Evolutionary conservation across 2,888 invertebrate genomes (phyloP).

Genomic region (Dicranocentrus wangi): DNA sequence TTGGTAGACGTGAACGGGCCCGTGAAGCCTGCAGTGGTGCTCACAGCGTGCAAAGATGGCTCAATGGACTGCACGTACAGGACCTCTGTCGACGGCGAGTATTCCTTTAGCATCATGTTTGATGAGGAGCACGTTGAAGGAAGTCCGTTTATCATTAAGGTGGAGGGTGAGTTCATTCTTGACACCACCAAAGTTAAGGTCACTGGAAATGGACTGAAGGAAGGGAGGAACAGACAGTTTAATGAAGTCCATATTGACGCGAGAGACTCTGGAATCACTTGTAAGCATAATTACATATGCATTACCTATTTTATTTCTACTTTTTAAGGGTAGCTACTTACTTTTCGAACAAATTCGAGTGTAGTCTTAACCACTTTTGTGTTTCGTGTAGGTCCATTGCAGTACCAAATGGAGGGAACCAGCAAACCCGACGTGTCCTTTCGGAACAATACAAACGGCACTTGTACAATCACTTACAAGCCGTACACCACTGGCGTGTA

Average conservation of each 20-base stretch:
- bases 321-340: too few species aligned
- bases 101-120: constrained; percentile 70
- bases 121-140: constrained; percentile 72
- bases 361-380: too few species aligned
- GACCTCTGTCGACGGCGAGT: constrained; percentile 69
- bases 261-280: constrained; percentile 71
- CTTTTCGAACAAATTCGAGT: too few species aligned
- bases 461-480: constrained; percentile 71
- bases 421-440: constrained; percentile 72
- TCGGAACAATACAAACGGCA: constrained; percentile 71
- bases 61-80: constrained; percentile 69
- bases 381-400: constrained; percentile 67
- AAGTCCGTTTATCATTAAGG: constrained; percentile 69
- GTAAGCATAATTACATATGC: constrained; percentile 52
- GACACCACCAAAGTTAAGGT: constrained; percentile 71
- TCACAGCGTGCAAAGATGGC: constrained; percentile 70
- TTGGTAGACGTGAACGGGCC: constrained; percentile 72
- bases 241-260: constrained; percentile 71
- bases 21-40: constrained; percentile 68
- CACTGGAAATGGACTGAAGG: constrained; percentile 67
- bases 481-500: constrained; percentile 70
- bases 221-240: constrained; percentile 64
- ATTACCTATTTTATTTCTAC: too few species aligned
- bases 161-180: constrained; percentile 70
- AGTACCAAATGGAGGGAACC: constrained; percentile 72